These are phyloP conservation scores for Phenganax stokvisi DNA, from an alignment of 92 coral and sea anemone species.

Conservation along the genomic window DNA sequence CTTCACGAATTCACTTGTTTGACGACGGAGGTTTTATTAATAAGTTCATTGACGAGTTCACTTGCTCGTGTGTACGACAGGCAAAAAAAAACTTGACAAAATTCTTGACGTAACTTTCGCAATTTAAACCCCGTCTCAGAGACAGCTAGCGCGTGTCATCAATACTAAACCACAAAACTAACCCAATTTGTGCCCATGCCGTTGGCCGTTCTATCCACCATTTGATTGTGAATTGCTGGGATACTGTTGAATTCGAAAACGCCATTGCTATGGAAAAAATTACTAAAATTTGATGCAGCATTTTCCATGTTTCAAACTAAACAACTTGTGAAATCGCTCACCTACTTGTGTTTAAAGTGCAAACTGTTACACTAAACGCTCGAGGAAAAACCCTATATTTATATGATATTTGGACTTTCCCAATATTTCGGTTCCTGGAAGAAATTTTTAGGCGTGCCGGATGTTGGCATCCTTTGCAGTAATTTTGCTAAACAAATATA, in stretches of 20 bases:
- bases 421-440: conserved; percentile 29
- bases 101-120: too few relatives aligned
- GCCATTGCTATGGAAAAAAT: neutral
- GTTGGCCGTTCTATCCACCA: neutral
- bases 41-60: too few relatives aligned
- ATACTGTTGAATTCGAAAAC: neutral
- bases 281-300: neutral
- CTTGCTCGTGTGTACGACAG: too few relatives aligned
- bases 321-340: neutral
- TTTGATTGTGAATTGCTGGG: neutral
- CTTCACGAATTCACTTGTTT: too few relatives aligned
- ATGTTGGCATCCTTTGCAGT: neutral
- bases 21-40: too few relatives aligned
- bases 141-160: too few relatives aligned
- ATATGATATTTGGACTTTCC: conserved; percentile 11
- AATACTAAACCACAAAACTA: neutral
- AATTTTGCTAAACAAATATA: neutral
- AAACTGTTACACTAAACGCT: neutral
- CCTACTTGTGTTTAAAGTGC: neutral
- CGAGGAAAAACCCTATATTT: conserved; percentile 5
- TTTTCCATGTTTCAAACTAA: neutral
- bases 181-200: neutral
- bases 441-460: conserved; percentile 10
- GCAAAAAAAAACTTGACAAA: too few relatives aligned
- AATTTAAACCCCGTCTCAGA: too few relatives aligned